A percentile compares a stretch with the other conserved stretches of the same genome.
These are phyloP conservation scores for Ophiodon elongatus DNA, from an alignment of 2,113 vertebrate genomes.

Conservation along the genomic window DNA sequence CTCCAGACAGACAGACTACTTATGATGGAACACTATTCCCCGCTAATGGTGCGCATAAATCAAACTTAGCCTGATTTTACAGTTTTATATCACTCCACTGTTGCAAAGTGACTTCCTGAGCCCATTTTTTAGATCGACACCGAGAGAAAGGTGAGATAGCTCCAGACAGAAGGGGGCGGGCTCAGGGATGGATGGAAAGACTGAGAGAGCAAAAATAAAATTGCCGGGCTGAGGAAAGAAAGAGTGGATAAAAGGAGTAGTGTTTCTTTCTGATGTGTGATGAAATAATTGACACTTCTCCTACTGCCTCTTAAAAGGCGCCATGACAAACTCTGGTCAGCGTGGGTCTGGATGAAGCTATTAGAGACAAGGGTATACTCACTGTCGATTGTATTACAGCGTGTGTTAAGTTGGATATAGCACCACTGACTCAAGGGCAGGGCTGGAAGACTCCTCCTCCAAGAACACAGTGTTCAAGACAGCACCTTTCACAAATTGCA, in stretches of 20 bases:
- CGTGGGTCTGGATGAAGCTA: conserved; percentile 13
- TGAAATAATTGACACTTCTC: conserved; percentile 45
- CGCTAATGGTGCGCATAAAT: conserved; percentile 76
- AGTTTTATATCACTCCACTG: conserved; percentile 67
- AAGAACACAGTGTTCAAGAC: conserved; percentile 19
- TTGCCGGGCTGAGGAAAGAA: conserved; percentile 15
- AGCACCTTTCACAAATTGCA: conserved; percentile 27
- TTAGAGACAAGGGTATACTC: conserved; percentile 39
- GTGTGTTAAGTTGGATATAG: conserved; percentile 4
- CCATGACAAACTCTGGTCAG: background rate
- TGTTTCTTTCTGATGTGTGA: conserved; percentile 45
- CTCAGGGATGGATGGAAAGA: conserved; percentile 15
- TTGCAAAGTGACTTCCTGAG: conserved; percentile 74
- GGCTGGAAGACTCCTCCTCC: background rate
- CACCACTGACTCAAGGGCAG: background rate
- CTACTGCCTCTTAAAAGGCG: conserved; percentile 1
- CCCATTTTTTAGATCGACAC: conserved; percentile 52
- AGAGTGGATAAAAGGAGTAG: conserved; percentile 16
- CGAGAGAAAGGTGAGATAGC: conserved; percentile 65
- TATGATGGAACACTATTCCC: conserved; percentile 77
- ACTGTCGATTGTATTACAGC: conserved; percentile 20
- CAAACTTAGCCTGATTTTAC: conserved; percentile 72
- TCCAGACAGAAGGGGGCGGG: background rate
- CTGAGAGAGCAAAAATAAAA: conserved; percentile 44
- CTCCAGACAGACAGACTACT: conserved; percentile 70